A percentile compares a stretch with the other conserved stretches of the same genome.
phyloP scores from a whole-genome alignment of 2,797 vertebrate genomes.

The Rachycentron canadum region DNA sequence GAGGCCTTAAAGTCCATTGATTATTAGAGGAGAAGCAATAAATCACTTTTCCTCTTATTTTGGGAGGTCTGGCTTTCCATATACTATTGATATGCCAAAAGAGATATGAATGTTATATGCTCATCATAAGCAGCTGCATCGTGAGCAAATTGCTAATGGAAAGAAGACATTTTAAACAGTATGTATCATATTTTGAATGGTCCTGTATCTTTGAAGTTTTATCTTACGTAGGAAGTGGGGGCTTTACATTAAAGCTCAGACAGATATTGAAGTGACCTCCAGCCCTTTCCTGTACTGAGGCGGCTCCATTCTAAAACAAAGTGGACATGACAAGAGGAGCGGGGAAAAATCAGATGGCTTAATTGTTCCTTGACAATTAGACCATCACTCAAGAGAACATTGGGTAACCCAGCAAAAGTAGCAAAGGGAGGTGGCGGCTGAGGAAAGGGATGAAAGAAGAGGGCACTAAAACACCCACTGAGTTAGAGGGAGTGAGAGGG shows the following conservation, averaged over 20 bases:
- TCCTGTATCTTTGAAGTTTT: conserved; percentile 12
- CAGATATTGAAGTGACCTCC: conserved; percentile 80
- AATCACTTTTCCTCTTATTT: conserved; percentile 69
- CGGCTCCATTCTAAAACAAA: conserved; percentile 80
- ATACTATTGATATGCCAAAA: conserved; percentile 12
- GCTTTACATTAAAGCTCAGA: conserved; percentile 66
- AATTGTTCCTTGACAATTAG: conserved; percentile 86
- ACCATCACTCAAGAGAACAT: conserved; percentile 87
- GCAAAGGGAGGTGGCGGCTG: conserved; percentile 76
- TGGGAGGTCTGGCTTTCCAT: conserved; percentile 23
- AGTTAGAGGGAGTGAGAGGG: conserved; percentile 79
- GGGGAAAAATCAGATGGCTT: conserved; percentile 86
- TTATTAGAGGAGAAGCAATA: conserved; percentile 71
- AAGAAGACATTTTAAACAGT: conserved; percentile 5
- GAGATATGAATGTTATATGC: not conserved
- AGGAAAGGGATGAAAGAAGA: conserved; percentile 85
- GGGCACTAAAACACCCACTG: conserved; percentile 88
- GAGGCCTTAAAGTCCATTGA: conserved; percentile 63
- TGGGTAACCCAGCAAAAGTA: conserved; percentile 81
- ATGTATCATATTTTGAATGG: conserved; percentile 16
- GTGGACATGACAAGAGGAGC: conserved; percentile 73
- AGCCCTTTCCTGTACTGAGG: conserved; percentile 71
- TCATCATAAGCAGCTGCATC: not conserved
- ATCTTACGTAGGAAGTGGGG: conserved; percentile 38
- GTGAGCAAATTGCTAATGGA: not conserved